Evolutionary conservation across 1,140 invertebrate genomes (phyloP), one percentile per base, ranked within the genome.

Genomic region (Caenorhabditis tropicalis): DNA sequence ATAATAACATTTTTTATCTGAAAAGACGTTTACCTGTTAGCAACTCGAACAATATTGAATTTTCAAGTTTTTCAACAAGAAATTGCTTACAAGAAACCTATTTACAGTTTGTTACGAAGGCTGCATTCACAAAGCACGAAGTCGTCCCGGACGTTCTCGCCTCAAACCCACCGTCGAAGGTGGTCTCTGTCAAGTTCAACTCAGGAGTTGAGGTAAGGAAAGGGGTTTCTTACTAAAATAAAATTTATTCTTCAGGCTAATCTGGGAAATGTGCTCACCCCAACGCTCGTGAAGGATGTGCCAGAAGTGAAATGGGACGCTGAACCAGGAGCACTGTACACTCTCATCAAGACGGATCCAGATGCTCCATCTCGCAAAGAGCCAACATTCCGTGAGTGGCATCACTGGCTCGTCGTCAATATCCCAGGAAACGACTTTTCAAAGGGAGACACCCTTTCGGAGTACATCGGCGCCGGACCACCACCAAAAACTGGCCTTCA

Each of bases 401-500:
- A 95, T 88, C 96, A 97, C 91, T 98, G 96, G 96, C 91, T 97
- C 3, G 94, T 98, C 0, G 95, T 93, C 7, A 98, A 98, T 89
- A 96, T 98, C 89, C 95, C 95, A 5, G 96, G 95, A 24, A 92
- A 92, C 83, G 92, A 95, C 60, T 91, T 98, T 0, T 88, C 89
- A 0, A 92, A 94, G 46, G 96, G 96, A 9, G 94, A 95, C 65
- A 93, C 93, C 0, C 91, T 97, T 0, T 94, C 94, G 9, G 94
- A 94, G 0, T 97, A 96, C 91, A 92, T 96, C 85, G 96, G 96
- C 33, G 93, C 95, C 29, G 96, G 95, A 12, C 96, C 96, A 0
- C 95, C 95, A 1, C 91, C 94, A 88, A 94, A 93, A 81, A 95
- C 94, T 21, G 95, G 84, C 56, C 93, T 96, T 21, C 96, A 98